Evolutionary conservation across 2,113 vertebrate species (phyloP).

Genomic region (Collichthys lucidus): DNA sequence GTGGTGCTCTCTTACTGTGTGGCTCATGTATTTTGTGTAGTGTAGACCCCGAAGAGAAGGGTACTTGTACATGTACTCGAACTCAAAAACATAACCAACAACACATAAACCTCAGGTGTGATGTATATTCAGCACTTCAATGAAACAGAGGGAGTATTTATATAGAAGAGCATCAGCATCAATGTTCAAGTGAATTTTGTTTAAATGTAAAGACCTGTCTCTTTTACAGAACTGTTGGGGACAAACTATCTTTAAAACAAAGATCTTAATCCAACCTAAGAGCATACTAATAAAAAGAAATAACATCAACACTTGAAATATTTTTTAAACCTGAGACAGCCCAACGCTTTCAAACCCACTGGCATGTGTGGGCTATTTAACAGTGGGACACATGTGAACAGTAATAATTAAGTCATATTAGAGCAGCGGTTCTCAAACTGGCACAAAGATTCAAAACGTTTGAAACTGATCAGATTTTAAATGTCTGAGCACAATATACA

Average conservation of each 20-base stretch:
- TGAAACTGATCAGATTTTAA: neutral
- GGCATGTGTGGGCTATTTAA: neutral
- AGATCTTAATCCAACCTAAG: neutral
- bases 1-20: neutral
- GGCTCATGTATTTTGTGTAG: neutral
- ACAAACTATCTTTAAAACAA: neutral
- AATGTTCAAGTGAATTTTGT: neutral
- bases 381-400: conserved; percentile 1
- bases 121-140: neutral
- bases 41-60: too few relatives aligned
- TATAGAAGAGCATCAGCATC: neutral
- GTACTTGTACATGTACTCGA: too few relatives aligned
- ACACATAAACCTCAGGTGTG: neutral
- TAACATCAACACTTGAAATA: neutral
- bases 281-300: neutral
- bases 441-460: too few relatives aligned
- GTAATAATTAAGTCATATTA: conserved; percentile 3
- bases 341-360: neutral
- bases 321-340: neutral
- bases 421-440: too few relatives aligned
- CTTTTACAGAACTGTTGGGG: neutral
- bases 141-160: neutral
- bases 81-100: too few relatives aligned
- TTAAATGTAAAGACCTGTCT: too few relatives aligned
- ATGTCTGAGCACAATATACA: too few relatives aligned